A percentile compares a stretch with the other conserved stretches of the same genome.
Evolutionary conservation across 37 sponge, comb jelly and placozoan genomes (phyloP).

Genomic region (Ephydatia muelleri): DNA sequence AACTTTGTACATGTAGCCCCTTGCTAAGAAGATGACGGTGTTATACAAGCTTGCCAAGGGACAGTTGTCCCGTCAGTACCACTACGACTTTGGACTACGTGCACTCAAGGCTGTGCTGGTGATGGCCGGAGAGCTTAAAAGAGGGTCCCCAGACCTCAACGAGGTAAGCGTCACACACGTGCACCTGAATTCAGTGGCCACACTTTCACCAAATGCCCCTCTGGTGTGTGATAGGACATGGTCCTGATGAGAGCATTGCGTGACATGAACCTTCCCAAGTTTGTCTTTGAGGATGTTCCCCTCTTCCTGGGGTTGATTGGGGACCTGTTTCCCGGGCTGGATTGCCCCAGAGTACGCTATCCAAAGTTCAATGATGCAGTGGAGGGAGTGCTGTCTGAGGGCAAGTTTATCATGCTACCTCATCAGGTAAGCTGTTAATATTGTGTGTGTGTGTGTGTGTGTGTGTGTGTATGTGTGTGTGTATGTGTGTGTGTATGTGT

Average conservation of each 20-base stretch:
- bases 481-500: not conserved
- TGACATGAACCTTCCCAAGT: slow-evolving; percentile 99
- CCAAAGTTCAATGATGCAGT: slow-evolving; percentile 99
- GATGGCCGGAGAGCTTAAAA: slow-evolving; percentile 99
- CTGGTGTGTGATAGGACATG: slow-evolving; percentile 69
- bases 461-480: not conserved
- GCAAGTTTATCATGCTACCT: slow-evolving; percentile 84
- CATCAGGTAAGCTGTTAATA: slow-evolving; percentile 69
- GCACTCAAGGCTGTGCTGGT: slow-evolving; percentile 99
- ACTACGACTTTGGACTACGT: slow-evolving; percentile 99
- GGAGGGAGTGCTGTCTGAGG: slow-evolving; percentile 78
- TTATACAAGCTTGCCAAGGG: slow-evolving; percentile 95
- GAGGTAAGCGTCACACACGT: too few species aligned
- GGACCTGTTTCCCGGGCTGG: slow-evolving; percentile 98
- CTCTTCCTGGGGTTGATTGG: slow-evolving; percentile 97
- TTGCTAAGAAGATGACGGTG: slow-evolving; percentile 99
- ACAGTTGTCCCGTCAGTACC: slow-evolving; percentile 96
- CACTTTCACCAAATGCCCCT: not conserved
- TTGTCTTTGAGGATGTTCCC: slow-evolving; percentile 99
- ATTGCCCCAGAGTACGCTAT: slow-evolving; percentile 98
- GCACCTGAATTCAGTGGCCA: not conserved
- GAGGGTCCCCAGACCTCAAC: slow-evolving; percentile 95
- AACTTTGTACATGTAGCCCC: slow-evolving; percentile 55
- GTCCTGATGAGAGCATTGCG: slow-evolving; percentile 99
- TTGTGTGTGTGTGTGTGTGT: not conserved